Percentiles rank a stretch among this genome's conserved stretches.
Conservation (phyloP, 2,113 vertebrate genomes). For the Typhlomys cinereus region DNA sequence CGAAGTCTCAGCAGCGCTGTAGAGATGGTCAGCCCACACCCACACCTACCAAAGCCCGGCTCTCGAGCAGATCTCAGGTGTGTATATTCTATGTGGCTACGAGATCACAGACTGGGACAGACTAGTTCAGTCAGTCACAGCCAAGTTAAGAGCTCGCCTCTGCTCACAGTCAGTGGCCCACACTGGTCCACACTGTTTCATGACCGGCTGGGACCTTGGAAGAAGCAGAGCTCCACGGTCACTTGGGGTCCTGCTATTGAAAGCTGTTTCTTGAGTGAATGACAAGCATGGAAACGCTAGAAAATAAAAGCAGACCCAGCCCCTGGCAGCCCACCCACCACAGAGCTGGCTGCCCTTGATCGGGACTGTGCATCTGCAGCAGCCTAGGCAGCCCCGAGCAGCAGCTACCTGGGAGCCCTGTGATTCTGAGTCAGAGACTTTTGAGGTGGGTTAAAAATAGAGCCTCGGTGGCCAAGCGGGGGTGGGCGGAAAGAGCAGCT, state of each 20-base stretch:
- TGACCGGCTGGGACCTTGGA: background rate
- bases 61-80: background rate
- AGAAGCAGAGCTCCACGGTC: background rate
- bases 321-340: background rate
- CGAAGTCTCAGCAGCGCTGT: background rate
- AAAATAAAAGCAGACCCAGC: background rate
- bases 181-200: background rate
- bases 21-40: background rate
- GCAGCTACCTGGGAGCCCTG: constrained; percentile 73
- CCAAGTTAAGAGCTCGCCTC: background rate
- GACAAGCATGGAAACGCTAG: background rate
- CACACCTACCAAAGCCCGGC: background rate
- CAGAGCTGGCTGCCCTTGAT: background rate
- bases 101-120: background rate
- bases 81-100: background rate
- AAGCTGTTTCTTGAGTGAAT: background rate
- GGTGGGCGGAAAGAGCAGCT: constrained; percentile 31
- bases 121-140: background rate
- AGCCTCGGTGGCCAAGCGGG: constrained; percentile 48
- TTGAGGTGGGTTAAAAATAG: constrained; percentile 80
- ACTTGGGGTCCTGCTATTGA: background rate
- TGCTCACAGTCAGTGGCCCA: background rate
- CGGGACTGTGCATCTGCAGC: constrained; percentile 8
- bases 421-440: constrained; percentile 79
- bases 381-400: background rate